These are phyloP conservation scores for Phorcus lineatus DNA, from an alignment of 2,888 invertebrate species.

Conservation along the genomic window DNA sequence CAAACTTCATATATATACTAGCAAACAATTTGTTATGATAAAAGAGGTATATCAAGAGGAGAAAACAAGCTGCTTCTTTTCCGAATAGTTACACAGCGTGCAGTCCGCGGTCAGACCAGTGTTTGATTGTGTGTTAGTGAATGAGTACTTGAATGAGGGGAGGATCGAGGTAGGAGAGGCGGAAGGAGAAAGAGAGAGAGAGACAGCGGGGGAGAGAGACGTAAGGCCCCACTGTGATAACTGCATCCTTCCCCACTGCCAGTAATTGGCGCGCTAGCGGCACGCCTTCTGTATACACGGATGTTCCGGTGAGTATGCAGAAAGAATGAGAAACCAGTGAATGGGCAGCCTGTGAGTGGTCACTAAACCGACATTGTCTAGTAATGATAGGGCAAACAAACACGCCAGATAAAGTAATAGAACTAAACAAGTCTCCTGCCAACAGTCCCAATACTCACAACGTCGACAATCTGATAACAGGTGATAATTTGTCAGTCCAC, in stretches of 20 bases:
- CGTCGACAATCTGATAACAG: background rate
- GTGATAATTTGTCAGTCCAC: slow-evolving; percentile 8
- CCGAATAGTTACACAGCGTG: no score
- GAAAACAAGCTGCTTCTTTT: no score
- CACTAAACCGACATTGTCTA: slow-evolving; percentile 1
- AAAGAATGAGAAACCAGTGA: slow-evolving; percentile 2
- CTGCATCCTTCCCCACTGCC: background rate
- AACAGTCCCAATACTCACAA: background rate
- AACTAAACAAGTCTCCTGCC: slow-evolving; percentile 18
- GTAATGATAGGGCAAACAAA: slow-evolving; percentile 23
- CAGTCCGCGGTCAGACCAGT: no score
- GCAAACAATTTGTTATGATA: no score
- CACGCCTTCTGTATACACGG: background rate
- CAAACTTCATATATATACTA: no score
- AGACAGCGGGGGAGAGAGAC: background rate
- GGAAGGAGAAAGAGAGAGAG: slow-evolving; percentile 1
- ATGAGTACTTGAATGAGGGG: background rate
- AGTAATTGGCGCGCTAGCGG: slow-evolving; percentile 12
- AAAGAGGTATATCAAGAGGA: no score
- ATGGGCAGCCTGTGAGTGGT: background rate
- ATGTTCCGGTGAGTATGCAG: background rate
- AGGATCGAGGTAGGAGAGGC: background rate
- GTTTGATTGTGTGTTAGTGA: no score
- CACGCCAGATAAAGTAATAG: slow-evolving; percentile 16
- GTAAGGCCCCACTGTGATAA: background rate